Evolutionary conservation across 2,113 vertebrate species (phyloP), one percentile per base, ranked within the genome.

Genomic region (Semnornis frantzii): DNA sequence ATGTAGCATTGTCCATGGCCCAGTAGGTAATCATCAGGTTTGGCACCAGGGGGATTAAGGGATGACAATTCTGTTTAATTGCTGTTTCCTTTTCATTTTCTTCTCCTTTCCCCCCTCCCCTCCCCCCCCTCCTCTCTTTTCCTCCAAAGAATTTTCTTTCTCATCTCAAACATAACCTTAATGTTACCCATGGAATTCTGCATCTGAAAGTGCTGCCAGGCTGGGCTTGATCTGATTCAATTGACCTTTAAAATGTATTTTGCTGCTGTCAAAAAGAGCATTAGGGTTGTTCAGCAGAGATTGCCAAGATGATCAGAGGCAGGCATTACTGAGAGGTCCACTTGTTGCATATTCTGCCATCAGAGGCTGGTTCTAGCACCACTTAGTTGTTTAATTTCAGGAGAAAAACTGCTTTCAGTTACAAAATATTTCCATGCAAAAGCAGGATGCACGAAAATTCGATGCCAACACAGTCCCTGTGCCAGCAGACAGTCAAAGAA

Each of bases 161-260:
- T 90, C 34, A 93, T 94, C 87, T 93, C 3, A 0, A 94, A 30
- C 72, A 85, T 91, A 95, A 91, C 91, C 81, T 95, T 79, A 96
- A 95, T 87, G 89, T 89, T 96, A 90, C 59, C 92, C 94, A 24
- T 94, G 89, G 93, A 95, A 93, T 95, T 96, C 87, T 87, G 92
- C 93, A 86, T 92, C 74, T 83, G 81, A 77, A 96, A 86, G 73
- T 37, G 63, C 91, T 96, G 95, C 94, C 96, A 95, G 92, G 8
- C 77, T 52, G 27, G 60, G 75, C 95, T 78, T 95, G 94, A 89
- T 92, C 93, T 94, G 93, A 96, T 97, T 92, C 93, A 83, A 44
- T 82, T 97, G 96, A 97, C 97, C 97, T 97, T 97, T 97, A 96
- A 85, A 95, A 94, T 96, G 91, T 96, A 92, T 96, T 97, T 96